These are phyloP conservation scores for Latrodectus hesperus DNA, from an alignment of 2,888 invertebrate species.

Conservation along the genomic window DNA sequence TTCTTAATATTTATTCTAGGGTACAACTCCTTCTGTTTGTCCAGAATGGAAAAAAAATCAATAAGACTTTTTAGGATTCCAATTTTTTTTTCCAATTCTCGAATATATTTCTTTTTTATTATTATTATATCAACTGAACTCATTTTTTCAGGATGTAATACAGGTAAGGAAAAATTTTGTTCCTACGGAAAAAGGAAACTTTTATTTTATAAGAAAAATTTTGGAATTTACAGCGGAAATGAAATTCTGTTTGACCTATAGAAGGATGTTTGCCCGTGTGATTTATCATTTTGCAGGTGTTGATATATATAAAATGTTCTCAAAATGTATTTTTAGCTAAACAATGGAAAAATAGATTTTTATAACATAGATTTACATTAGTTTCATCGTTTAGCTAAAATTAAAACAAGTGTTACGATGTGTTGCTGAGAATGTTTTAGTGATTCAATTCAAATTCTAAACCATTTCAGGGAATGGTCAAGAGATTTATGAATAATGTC, in stretches of 20 bases:
- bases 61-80: slow-evolving; percentile 29
- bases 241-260: slow-evolving; percentile 58
- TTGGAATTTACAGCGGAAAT: slow-evolving; percentile 52
- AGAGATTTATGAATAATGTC: too few species aligned
- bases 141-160: slow-evolving; percentile 54
- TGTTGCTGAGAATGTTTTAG: too few species aligned
- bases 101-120: slow-evolving; percentile 19
- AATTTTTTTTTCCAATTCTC: slow-evolving; percentile 22
- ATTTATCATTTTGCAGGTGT: slow-evolving; percentile 54
- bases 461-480: too few species aligned
- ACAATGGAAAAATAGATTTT: too few species aligned
- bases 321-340: neutral
- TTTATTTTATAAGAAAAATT: slow-evolving; percentile 55
- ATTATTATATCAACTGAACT: slow-evolving; percentile 41
- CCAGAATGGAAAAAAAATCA: slow-evolving; percentile 51
- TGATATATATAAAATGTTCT: neutral
- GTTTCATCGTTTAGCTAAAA: too few species aligned
- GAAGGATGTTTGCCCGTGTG: slow-evolving; percentile 29
- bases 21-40: slow-evolving; percentile 53
- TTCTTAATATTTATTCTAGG: slow-evolving; percentile 56
- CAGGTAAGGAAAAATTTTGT: slow-evolving; percentile 23
- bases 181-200: slow-evolving; percentile 12
- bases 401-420: too few species aligned
- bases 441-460: too few species aligned
- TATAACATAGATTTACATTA: too few species aligned